These are phyloP conservation scores for Goniozus legneri DNA, from an alignment of 1,140 invertebrate species.

Conservation along the genomic window DNA sequence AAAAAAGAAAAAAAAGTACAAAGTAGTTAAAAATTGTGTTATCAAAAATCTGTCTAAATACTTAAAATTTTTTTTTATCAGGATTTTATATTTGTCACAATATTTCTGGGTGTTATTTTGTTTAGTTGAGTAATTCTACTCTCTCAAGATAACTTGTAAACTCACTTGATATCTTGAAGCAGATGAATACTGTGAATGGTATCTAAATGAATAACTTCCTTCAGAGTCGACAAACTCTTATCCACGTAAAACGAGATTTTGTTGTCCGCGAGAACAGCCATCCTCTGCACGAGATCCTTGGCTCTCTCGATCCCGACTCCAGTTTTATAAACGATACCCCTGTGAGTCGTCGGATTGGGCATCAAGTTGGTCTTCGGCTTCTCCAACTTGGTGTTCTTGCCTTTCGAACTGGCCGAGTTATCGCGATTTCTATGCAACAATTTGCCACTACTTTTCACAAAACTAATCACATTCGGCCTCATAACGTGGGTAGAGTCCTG, in stretches of 20 bases:
- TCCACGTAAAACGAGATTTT: slow-evolving; percentile 57
- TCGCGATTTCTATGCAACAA: slow-evolving; percentile 36
- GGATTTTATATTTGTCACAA: too few species aligned
- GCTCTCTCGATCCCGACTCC: slow-evolving; percentile 55
- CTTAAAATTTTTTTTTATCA: too few species aligned
- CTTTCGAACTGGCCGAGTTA: slow-evolving; percentile 9
- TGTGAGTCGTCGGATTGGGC: slow-evolving; percentile 34
- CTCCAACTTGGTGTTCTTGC: slow-evolving; percentile 30
- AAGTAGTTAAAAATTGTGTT: too few species aligned
- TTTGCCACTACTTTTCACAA: slow-evolving; percentile 38
- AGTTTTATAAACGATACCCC: slow-evolving; percentile 44
- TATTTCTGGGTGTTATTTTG: too few species aligned
- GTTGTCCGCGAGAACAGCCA: slow-evolving; percentile 53
- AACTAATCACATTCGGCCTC: slow-evolving; percentile 42
- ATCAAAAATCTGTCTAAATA: too few species aligned
- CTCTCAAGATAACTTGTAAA: too few species aligned
- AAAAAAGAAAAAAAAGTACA: slow-evolving; percentile 2
- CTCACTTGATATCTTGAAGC: slow-evolving; percentile 61
- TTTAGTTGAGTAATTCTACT: too few species aligned
- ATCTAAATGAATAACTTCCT: slow-evolving; percentile 59
- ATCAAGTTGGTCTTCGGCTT: slow-evolving; percentile 29
- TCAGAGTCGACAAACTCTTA: slow-evolving; percentile 54
- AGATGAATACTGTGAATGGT: slow-evolving; percentile 61
- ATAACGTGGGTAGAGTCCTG: slow-evolving; percentile 36
- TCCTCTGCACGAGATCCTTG: slow-evolving; percentile 55